Conservation (phyloP, 2,113 vertebrate species). For the Pterocles burchelli region DNA sequence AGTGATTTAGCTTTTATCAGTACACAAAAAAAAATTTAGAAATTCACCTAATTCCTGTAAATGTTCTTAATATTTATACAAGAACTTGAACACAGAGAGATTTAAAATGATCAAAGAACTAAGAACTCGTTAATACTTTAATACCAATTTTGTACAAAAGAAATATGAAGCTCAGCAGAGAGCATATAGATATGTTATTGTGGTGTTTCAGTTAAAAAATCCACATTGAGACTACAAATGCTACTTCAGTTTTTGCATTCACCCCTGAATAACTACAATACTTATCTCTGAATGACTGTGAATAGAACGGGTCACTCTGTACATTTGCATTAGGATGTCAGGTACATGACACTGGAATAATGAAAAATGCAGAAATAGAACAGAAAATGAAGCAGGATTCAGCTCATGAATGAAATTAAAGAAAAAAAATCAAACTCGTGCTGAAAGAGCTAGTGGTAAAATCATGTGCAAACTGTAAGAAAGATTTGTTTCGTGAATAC, state of each 20-base stretch:
- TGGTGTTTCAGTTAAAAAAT: constrained; percentile 11
- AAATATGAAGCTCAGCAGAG: neutral
- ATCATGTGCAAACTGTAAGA: neutral
- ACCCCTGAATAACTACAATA: neutral
- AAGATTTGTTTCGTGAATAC: neutral
- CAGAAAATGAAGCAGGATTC: neutral
- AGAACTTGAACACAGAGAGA: neutral
- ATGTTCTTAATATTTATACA: neutral
- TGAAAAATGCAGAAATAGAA: constrained; percentile 54
- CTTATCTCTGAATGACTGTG: constrained; percentile 14
- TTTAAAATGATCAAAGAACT: neutral
- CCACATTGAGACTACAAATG: neutral
- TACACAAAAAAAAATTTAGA: neutral
- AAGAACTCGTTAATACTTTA: neutral
- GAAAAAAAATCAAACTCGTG: neutral
- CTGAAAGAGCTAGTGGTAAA: neutral
- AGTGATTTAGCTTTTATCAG: neutral
- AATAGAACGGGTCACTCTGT: constrained; percentile 1
- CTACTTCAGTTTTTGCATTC: constrained; percentile 5
- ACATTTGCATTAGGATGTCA: constrained; percentile 38
- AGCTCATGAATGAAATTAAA: constrained; percentile 31
- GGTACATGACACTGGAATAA: constrained; percentile 35
- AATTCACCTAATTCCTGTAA: neutral
- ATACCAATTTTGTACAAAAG: neutral
- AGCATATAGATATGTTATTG: neutral